Conservation (phyloP, 2,888 invertebrate genomes). For the Pollenia amentaria region DNA sequence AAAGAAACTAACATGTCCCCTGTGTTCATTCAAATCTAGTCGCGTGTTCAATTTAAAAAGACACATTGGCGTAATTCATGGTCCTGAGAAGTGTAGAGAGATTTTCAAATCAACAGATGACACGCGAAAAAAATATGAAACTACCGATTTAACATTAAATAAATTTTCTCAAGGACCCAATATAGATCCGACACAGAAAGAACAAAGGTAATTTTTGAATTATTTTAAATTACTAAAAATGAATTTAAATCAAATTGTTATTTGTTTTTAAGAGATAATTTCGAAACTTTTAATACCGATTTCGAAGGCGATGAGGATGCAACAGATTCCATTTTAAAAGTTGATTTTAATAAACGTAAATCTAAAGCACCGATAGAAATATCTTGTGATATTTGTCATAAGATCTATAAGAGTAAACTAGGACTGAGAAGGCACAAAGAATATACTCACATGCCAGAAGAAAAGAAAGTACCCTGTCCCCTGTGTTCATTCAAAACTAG, state of each 20-base stretch:
- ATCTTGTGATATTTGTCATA: constrained; percentile 69
- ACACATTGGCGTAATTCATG: constrained; percentile 68
- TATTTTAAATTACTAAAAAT: no score
- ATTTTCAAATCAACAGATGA: no score
- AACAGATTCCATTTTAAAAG: constrained; percentile 57
- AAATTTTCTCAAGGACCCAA: no score
- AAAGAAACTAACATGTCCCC: constrained; percentile 63
- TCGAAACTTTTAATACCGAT: no score
- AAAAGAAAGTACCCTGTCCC: constrained; percentile 66
- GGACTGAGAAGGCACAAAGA: constrained; percentile 66
- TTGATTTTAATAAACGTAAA: constrained; percentile 58
- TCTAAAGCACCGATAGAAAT: constrained; percentile 65
- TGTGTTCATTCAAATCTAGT: constrained; percentile 70
- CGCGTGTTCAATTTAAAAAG: constrained; percentile 66
- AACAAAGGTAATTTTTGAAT: no score
- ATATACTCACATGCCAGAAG: constrained; percentile 70
- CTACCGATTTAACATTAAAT: no score
- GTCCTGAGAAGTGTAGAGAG: constrained; percentile 62
- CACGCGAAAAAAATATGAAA: no score
- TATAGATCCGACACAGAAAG: no score
- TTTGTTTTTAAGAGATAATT: no score
- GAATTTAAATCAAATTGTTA: no score
- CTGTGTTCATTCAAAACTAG: constrained; percentile 68
- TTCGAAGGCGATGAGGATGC: no score
- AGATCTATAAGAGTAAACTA: constrained; percentile 62